These are phyloP conservation scores for Corydoras maculifer DNA, from an alignment of 2,113 vertebrate genomes.

Conservation along the genomic window DNA sequence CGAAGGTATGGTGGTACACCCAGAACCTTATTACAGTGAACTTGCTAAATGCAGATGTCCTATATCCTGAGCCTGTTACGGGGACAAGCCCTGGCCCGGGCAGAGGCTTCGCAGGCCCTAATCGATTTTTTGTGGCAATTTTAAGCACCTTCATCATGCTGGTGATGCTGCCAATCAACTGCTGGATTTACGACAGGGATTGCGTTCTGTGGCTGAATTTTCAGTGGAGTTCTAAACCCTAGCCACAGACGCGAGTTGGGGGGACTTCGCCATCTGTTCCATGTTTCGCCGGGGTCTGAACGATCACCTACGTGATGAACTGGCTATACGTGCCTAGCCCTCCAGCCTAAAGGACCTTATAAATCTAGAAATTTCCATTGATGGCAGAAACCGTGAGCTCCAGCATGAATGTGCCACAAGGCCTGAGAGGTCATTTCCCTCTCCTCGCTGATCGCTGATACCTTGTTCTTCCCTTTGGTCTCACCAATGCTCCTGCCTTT, in stretches of 20 bases:
- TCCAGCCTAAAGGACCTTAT: not conserved
- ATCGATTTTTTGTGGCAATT: not conserved
- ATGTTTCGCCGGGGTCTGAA: not conserved
- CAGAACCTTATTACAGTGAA: too few relatives aligned
- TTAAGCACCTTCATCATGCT: not conserved
- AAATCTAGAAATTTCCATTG: not conserved
- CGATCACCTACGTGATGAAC: too few relatives aligned
- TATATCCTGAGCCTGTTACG: too few relatives aligned
- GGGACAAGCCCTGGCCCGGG: too few relatives aligned
- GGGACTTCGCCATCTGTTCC: not conserved
- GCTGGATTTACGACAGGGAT: not conserved
- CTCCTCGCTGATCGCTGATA: too few relatives aligned
- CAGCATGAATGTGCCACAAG: not conserved
- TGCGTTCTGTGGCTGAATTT: not conserved
- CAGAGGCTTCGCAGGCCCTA: too few relatives aligned
- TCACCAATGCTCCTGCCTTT: too few relatives aligned
- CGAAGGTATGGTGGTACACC: too few relatives aligned
- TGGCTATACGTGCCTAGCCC: not conserved
- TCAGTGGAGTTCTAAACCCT: too few relatives aligned
- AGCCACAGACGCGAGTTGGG: not conserved
- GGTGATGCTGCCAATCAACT: not conserved
- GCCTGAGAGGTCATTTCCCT: not conserved
- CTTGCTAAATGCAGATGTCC: too few relatives aligned
- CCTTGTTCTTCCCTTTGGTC: too few relatives aligned
- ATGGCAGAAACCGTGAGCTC: not conserved